phyloP scores from a whole-genome alignment of 2,888 invertebrate genomes.

The Trissoscelio sp. region DNA sequence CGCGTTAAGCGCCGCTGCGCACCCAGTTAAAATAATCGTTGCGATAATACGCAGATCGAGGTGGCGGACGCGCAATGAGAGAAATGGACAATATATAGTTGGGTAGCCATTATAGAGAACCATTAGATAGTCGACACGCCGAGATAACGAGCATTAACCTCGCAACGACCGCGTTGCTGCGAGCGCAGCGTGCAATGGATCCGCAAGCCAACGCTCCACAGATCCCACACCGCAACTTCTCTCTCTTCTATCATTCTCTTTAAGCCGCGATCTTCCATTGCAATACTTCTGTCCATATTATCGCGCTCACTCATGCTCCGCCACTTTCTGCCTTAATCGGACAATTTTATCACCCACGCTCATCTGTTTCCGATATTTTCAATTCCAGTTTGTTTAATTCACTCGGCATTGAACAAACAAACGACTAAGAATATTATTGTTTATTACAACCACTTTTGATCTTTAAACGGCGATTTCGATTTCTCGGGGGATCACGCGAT shows the following conservation, averaged over 20 bases:
- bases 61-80: conserved; percentile 75
- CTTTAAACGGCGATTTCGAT: conserved; percentile 16
- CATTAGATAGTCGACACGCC: conserved; percentile 83
- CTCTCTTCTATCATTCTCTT: conserved; percentile 62
- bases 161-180: conserved; percentile 78
- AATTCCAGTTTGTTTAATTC: conserved; percentile 40
- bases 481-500: conserved; percentile 5
- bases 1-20: conserved; percentile 70
- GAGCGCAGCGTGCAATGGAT: conserved; percentile 71
- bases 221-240: conserved; percentile 61
- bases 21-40: conserved; percentile 78
- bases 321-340: conserved; percentile 42
- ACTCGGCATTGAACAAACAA: conserved; percentile 8
- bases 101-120: conserved; percentile 81
- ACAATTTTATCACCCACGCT: conserved; percentile 45
- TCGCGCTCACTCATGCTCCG: conserved; percentile 46
- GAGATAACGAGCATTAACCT: conserved; percentile 83
- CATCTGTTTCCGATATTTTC: conserved; percentile 37
- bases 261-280: conserved; percentile 53
- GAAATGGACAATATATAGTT: conserved; percentile 82
- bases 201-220: conserved; percentile 69
- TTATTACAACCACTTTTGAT: conserved; percentile 19
- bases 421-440: background rate
- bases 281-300: conserved; percentile 66
- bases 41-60: conserved; percentile 77